Percentiles rank a stretch among this genome's conserved stretches.
Conservation (phyloP, 2,113 vertebrate genomes). For the Varanus salvator region DNA sequence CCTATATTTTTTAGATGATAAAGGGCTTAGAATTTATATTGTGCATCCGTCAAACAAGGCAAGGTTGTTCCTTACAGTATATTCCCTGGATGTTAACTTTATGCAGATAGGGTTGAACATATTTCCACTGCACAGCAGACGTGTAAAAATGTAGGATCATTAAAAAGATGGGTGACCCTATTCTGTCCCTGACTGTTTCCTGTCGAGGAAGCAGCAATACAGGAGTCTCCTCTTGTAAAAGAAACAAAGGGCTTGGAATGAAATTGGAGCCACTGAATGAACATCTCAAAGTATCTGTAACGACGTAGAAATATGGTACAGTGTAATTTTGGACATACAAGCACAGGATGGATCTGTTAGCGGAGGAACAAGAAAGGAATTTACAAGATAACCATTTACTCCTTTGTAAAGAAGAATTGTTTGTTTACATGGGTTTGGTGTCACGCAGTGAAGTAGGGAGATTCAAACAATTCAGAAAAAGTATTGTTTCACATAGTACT, state of each 20-base stretch:
- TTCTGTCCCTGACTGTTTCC: slow-evolving; percentile 24
- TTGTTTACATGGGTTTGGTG: no score
- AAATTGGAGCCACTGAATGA: background rate
- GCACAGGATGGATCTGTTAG: background rate
- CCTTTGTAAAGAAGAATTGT: no score
- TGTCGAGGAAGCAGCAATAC: background rate
- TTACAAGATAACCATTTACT: background rate
- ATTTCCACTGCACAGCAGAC: background rate
- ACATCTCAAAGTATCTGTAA: background rate
- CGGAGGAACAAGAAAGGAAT: background rate
- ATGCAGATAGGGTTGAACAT: slow-evolving; percentile 19
- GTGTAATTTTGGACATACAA: no score
- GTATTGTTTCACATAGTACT: no score
- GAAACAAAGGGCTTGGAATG: slow-evolving; percentile 6
- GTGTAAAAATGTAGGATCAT: background rate
- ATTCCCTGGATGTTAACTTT: slow-evolving; percentile 16
- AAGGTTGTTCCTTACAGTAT: slow-evolving; percentile 19
- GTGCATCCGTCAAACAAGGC: background rate
- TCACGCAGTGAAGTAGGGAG: no score
- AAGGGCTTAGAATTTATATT: slow-evolving; percentile 40
- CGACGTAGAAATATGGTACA: background rate
- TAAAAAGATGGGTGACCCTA: slow-evolving; percentile 27
- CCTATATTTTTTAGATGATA: slow-evolving; percentile 25
- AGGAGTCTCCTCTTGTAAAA: background rate
- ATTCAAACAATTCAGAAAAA: no score